These are phyloP conservation scores for Hyppa rectilinea DNA, from an alignment of 2,888 invertebrate species.

Conservation along the genomic window DNA sequence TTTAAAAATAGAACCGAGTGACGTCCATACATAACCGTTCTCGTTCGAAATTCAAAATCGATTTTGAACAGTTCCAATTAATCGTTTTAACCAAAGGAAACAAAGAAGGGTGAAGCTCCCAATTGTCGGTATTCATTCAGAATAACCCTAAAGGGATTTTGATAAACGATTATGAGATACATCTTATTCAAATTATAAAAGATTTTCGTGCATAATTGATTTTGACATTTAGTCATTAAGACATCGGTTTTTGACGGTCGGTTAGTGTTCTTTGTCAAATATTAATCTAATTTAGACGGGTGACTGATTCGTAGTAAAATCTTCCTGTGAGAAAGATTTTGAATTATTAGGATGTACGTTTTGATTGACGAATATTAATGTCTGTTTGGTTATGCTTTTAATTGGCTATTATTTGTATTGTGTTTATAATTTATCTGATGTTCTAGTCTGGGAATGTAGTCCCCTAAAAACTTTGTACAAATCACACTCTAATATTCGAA, in stretches of 20 bases:
- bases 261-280: constrained; percentile 76
- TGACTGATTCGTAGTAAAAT: constrained; percentile 74
- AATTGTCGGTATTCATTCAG: constrained; percentile 55
- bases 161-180: constrained; percentile 80
- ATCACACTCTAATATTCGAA: too few species aligned
- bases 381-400: constrained; percentile 38
- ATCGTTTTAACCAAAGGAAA: constrained; percentile 65
- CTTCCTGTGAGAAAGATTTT: constrained; percentile 77
- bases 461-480: too few species aligned
- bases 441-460: constrained; percentile 7
- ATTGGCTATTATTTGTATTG: constrained; percentile 18
- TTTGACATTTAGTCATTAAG: constrained; percentile 79
- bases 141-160: constrained; percentile 73
- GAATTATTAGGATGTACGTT: constrained; percentile 20
- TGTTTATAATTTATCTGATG: constrained; percentile 1
- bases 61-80: constrained; percentile 60
- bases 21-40: constrained; percentile 34
- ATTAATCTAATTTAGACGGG: constrained; percentile 81
- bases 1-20: constrained; percentile 27
- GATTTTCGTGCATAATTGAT: constrained; percentile 84
- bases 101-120: constrained; percentile 63
- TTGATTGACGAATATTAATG: constrained; percentile 63
- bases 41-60: constrained; percentile 49
- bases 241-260: constrained; percentile 74
- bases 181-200: constrained; percentile 85